Conservation (phyloP, 2,888 invertebrate species). For the Lutraria lutraria region DNA sequence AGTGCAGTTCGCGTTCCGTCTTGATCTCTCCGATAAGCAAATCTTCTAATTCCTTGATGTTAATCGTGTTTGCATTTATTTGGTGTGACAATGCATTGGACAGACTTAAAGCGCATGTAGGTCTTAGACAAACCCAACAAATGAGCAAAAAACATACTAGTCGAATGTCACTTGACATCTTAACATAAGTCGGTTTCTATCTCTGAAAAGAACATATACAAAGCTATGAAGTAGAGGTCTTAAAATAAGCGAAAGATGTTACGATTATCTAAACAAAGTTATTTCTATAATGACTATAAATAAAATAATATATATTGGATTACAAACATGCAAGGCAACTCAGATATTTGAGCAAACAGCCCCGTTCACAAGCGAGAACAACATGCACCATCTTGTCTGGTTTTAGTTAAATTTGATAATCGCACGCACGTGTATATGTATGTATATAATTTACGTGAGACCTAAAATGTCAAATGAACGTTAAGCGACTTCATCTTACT, state of each 20-base stretch:
- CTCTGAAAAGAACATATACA: conserved; percentile 1
- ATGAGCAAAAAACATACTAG: neutral
- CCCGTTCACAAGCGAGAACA: neutral
- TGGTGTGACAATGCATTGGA: conserved; percentile 16
- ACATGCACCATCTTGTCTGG: too few species aligned
- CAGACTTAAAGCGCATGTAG: neutral
- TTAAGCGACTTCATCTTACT: too few species aligned
- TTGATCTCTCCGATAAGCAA: conserved; percentile 31
- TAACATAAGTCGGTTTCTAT: conserved; percentile 7
- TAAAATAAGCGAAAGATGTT: neutral
- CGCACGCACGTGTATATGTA: too few species aligned
- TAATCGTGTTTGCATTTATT: conserved; percentile 1
- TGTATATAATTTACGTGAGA: too few species aligned
- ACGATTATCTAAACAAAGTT: neutral
- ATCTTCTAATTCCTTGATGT: neutral
- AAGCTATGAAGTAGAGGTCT: neutral
- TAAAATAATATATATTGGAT: neutral
- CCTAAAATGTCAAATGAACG: too few species aligned
- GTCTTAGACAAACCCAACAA: neutral
- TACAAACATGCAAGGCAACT: neutral
- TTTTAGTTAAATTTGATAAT: too few species aligned
- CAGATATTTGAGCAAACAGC: neutral
- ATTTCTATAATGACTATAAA: neutral
- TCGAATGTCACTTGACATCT: neutral
- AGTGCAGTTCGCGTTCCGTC: neutral